Conservation (phyloP, 2,797 vertebrate species). For the Novumbra hubbsi region DNA sequence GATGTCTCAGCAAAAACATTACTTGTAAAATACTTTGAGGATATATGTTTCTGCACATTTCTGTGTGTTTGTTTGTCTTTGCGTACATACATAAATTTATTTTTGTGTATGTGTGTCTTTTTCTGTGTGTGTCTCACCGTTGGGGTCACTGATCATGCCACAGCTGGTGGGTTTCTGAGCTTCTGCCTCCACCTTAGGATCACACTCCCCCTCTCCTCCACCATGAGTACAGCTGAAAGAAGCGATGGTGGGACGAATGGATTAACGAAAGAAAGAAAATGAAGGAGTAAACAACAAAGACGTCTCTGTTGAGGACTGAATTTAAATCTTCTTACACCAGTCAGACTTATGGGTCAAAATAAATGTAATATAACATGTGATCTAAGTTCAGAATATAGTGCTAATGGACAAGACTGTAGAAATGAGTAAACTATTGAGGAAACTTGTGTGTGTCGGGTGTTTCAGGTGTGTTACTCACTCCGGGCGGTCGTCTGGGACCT, state of each 20-base stretch:
- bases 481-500: slow-evolving; percentile 74
- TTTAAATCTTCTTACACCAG: not conserved
- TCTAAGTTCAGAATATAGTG: not conserved
- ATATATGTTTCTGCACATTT: not conserved
- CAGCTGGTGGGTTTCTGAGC: slow-evolving; percentile 75
- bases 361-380: not conserved
- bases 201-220: slow-evolving; percentile 66
- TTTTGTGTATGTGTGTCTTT: not conserved
- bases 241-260: slow-evolving; percentile 7
- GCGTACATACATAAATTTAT: not conserved
- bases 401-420: not conserved
- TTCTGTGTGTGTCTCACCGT: slow-evolving; percentile 62
- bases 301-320: not conserved
- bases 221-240: slow-evolving; percentile 65
- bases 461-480: slow-evolving; percentile 68
- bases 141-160: slow-evolving; percentile 76
- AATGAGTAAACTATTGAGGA: not conserved
- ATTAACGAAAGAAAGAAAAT: not conserved
- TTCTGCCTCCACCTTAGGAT: slow-evolving; percentile 67
- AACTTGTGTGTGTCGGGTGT: not conserved
- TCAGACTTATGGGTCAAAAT: not conserved
- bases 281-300: not conserved
- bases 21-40: not conserved
- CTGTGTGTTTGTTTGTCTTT: not conserved
- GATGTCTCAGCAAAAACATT: not conserved